Evolutionary conservation across 2,797 vertebrate species (phyloP).

Genomic region (Xenentodon cancila): DNA sequence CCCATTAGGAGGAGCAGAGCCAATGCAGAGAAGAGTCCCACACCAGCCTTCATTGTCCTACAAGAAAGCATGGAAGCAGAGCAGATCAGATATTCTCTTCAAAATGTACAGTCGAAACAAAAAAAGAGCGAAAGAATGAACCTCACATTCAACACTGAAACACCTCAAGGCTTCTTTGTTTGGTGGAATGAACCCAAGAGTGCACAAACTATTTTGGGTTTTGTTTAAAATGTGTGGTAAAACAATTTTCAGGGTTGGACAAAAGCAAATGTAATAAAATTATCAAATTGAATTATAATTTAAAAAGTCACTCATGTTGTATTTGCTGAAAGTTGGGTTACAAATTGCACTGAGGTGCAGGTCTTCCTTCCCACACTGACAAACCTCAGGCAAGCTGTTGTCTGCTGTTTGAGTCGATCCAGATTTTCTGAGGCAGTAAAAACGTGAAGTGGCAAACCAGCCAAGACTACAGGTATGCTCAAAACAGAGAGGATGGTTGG

Average conservation of each 20-base stretch:
- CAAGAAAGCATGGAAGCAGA: slow-evolving; percentile 3
- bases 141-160: not conserved
- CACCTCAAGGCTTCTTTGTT: not conserved
- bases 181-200: not conserved
- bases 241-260: too few species aligned
- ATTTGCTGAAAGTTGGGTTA: not conserved
- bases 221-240: not conserved
- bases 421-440: not conserved
- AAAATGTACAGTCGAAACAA: not conserved
- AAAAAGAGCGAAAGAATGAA: not conserved
- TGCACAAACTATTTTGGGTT: not conserved
- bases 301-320: not conserved
- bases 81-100: not conserved
- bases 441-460: not conserved
- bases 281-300: not conserved
- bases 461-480: not conserved
- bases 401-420: not conserved
- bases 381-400: not conserved
- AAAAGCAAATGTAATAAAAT: not conserved
- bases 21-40: slow-evolving; percentile 83
- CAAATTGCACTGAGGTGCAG: not conserved
- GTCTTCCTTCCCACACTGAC: not conserved
- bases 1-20: slow-evolving; percentile 86
- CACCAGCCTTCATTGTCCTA: slow-evolving; percentile 89
- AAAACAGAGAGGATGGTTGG: not conserved